Percentiles rank a stretch among this genome's conserved stretches.
Conservation (phyloP, 2,113 vertebrate species). For the Geococcyx californianus region DNA sequence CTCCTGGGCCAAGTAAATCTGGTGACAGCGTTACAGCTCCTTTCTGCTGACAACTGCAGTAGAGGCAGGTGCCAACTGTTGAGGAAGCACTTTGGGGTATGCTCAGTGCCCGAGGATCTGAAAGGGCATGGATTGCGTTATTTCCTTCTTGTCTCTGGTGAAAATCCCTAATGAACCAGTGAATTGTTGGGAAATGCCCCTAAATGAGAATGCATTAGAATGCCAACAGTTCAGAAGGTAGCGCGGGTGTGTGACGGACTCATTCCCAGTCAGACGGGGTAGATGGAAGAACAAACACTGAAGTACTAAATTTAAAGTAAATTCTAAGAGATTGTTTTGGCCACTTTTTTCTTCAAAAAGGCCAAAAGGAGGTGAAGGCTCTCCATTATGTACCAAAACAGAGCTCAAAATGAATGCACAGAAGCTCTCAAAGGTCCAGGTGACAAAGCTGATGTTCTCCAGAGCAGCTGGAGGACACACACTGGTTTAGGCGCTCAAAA, state of each 20-base stretch:
- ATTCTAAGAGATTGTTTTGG: neutral
- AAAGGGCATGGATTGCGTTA: accelerated
- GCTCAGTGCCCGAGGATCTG: neutral
- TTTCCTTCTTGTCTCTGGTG: neutral
- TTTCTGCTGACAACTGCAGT: neutral
- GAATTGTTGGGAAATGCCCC: neutral
- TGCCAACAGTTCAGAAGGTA: neutral
- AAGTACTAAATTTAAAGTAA: neutral
- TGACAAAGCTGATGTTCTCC: neutral
- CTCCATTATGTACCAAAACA: neutral
- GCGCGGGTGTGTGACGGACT: neutral
- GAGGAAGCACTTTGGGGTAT: neutral
- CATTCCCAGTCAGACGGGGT: accelerated
- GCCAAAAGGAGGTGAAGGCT: neutral
- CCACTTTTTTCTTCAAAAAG: neutral
- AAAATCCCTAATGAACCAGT: neutral
- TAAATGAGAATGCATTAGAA: neutral
- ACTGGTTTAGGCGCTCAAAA: neutral
- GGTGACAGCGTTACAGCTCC: neutral
- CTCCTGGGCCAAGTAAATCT: neutral
- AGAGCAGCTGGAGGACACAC: neutral
- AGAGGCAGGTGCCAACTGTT: neutral
- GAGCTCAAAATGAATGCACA: neutral
- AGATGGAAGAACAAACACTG: neutral
- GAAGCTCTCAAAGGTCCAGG: neutral